These are phyloP conservation scores for Passer montanus DNA, from an alignment of 2,113 vertebrate genomes.

Conservation along the genomic window DNA sequence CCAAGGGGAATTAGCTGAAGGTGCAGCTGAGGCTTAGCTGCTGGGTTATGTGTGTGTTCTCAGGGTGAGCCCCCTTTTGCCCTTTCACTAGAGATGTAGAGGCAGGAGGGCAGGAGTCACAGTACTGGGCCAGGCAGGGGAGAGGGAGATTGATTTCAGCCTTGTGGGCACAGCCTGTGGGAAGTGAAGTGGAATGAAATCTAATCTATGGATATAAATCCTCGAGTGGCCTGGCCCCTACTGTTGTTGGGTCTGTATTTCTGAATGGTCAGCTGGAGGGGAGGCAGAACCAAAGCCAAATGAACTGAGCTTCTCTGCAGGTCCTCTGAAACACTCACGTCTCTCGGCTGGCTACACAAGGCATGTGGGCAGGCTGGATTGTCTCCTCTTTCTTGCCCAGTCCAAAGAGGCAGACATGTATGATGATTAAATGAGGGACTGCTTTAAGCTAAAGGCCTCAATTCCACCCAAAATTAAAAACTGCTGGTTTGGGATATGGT, in stretches of 20 bases:
- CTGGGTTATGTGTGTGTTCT: background rate
- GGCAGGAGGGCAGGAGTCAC: background rate
- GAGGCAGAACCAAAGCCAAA: fast-evolving
- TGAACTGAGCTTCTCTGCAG: fast-evolving
- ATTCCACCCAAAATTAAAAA: background rate
- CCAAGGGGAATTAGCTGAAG: background rate
- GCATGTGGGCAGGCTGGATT: background rate
- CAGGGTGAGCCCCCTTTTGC: background rate
- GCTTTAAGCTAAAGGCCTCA: background rate
- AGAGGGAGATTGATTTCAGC: background rate
- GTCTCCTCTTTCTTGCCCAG: background rate
- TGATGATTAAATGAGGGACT: background rate
- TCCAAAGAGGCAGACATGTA: background rate
- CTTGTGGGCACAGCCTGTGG: background rate
- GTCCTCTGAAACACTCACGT: background rate
- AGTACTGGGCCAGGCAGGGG: background rate
- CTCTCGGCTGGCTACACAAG: background rate
- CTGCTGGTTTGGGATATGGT: background rate
- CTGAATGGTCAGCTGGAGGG: background rate
- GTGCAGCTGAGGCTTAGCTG: background rate
- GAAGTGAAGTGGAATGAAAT: background rate
- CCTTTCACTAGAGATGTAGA: background rate
- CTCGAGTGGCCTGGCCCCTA: background rate
- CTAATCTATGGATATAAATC: fast-evolving
- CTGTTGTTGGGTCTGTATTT: background rate